Base-by-base conservation (phyloP, 2,888 invertebrate genomes). In the Caenorhabditis virilis region DNA sequence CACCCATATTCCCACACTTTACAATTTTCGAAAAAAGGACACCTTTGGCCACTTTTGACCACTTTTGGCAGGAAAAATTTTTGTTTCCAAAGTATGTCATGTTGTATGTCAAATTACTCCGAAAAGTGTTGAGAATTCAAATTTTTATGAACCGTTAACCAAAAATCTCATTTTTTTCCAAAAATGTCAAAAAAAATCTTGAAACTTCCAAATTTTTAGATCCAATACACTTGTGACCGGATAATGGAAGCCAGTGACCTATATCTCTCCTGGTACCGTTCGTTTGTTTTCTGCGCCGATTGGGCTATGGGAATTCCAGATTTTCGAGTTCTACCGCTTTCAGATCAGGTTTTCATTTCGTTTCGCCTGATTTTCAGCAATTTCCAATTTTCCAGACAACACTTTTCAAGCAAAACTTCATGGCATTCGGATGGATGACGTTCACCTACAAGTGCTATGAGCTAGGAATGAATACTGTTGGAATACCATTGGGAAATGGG, bases 341-440 rank as follows among this genome's bases (percentile, higher is more conserved):
- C 60, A 27, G 77, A 77, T 52, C 77, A 72, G 59, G 72, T 70
- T 9, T 9, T 22, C 36, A n/a, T n/a, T 9, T 15, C 4, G 9
- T 5, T 9, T 41, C 20, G 18, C 5, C 7, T 22, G 6, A 20
- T 4, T 22, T 22, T 41, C 3, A 20, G 18, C 20, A 11, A 38
- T 23, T 5, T 11, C 35, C 2, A 7, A 22, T 22, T 23, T 62
- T 59, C 46, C 60, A 77, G 67, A 75, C 75, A 26, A 55, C 66
- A 1, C 69, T 77, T 9, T 77, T 77, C 69, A 75, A 75, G 45
- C 72, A 77, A 41, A 77, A 77, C 52, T 77, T 75, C 53, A 75
- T 74, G 75, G 69, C 72, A 20, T 77, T 77, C 55, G 77, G 75
- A 27, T 77, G 77, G 77, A 69, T 77, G 16, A 75, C 72, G 18